phyloP scores from a whole-genome alignment of 2,888 invertebrate species.

The Laothoe populi region DNA sequence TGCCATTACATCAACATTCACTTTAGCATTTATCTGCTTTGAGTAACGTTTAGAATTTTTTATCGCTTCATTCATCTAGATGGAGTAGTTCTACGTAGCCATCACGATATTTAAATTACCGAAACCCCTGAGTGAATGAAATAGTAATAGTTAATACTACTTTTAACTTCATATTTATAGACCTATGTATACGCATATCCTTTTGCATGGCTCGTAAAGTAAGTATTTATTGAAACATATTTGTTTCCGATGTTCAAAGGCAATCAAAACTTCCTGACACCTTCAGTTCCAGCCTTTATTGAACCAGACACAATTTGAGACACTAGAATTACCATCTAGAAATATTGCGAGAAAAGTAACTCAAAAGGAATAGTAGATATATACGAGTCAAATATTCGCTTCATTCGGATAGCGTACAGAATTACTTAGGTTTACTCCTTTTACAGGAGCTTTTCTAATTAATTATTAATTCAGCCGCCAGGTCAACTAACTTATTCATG shows the following conservation, averaged over 20 bases:
- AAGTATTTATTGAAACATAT: not conserved
- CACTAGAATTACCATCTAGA: not conserved
- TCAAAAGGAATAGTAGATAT: not conserved
- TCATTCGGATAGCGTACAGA: conserved; percentile 23
- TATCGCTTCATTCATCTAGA: not conserved
- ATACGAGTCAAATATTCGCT: conserved; percentile 13
- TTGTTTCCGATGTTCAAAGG: not conserved
- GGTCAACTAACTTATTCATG: conserved; percentile 79
- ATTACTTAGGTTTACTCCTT: conserved; percentile 50
- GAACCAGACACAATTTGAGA: conserved; percentile 12
- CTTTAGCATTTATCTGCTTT: not conserved
- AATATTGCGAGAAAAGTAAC: conserved; percentile 12
- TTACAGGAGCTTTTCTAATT: conserved; percentile 65
- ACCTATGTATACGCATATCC: no score
- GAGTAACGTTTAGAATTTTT: not conserved
- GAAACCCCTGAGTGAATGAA: no score
- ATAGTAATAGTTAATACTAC: no score
- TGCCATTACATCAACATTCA: not conserved
- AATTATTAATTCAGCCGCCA: conserved; percentile 75
- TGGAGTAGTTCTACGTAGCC: not conserved
- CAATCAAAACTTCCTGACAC: conserved; percentile 10
- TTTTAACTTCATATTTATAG: no score
- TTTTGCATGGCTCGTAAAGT: not conserved
- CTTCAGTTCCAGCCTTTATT: conserved; percentile 1
- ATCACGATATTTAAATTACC: not conserved